Base-by-base conservation (phyloP, 2,888 invertebrate species). In the Brenthis daphne region DNA sequence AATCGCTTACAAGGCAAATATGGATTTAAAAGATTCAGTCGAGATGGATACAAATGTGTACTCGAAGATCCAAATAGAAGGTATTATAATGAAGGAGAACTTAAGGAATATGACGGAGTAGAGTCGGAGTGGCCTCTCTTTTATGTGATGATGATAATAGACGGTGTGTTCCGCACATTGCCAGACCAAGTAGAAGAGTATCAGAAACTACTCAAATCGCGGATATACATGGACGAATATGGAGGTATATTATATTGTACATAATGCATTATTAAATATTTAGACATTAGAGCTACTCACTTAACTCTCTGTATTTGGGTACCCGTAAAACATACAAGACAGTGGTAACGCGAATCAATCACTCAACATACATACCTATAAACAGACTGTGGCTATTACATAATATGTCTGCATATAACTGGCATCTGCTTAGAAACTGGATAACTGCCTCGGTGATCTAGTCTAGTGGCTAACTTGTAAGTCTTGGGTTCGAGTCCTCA, bases 51-150 rank as follows among this genome's bases (percentile, higher is more conserved):
- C 85, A 97, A 97, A 77, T 97, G 97, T 73, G 96, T 96, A 33
- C 82, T 98, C 11, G 99, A 99, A 89, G 97, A 98, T 83, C 94
- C 94, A 54, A 94, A 93, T 64, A 93, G 95, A 74, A 92, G 94
- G 87, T 98, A 96, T 89, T 99, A 99, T 85, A 94, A 96, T 75
- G 95, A 96, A 79, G 98, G 98, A 16, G 99, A 99, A 91, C 95
- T 99, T 2, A 98, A 98, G 87, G 96, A 98, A 81, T 99, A 99
- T 89, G 99, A 99, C 82, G 97, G 97, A 56, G 94, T 99, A 14
- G 99, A 99, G 90, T 98, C 98, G 75, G 99, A 99, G 86, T 99
- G 99, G 99, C 99, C 99, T 0, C 87, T 99, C 63, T 99, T 99
- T 88, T 98, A 97, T 82, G 96, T 98, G 56, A 97, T 96, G 85